Conservation (phyloP, 2,888 invertebrate species). For the Calliopum simillimum region DNA sequence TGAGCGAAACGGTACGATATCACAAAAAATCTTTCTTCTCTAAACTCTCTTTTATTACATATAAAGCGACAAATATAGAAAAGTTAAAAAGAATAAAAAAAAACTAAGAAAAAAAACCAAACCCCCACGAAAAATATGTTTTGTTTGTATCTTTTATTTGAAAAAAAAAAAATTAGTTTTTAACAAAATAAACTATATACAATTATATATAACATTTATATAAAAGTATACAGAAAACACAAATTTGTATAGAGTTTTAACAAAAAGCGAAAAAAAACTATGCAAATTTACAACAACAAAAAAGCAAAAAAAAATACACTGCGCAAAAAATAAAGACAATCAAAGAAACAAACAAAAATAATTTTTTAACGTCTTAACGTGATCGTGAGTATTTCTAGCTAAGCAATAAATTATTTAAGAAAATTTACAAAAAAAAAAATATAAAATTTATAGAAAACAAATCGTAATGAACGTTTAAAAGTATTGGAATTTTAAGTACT, state of each 20-base stretch:
- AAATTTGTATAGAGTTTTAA: not conserved
- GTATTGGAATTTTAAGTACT: constrained; percentile 1
- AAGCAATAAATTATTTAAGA: constrained; percentile 26
- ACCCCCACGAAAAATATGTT: constrained; percentile 41
- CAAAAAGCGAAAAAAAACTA: not conserved
- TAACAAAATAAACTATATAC: constrained; percentile 13
- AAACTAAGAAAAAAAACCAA: constrained; percentile 49
- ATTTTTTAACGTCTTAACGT: constrained; percentile 25
- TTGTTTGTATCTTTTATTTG: constrained; percentile 38
- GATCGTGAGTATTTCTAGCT: constrained; percentile 38
- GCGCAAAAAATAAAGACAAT: not conserved
- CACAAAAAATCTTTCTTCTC: constrained; percentile 68
- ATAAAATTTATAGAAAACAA: constrained; percentile 2
- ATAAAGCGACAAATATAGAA: constrained; percentile 60
- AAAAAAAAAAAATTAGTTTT: constrained; percentile 18
- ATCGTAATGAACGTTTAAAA: constrained; percentile 4
- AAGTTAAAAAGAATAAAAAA: too few relatives aligned
- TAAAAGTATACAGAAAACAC: constrained; percentile 2
- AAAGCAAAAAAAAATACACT: not conserved
- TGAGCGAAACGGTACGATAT: constrained; percentile 95
- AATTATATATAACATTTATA: constrained; percentile 15
- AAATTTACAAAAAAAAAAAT: constrained; percentile 14
- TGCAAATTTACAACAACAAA: constrained; percentile 7
- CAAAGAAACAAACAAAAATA: constrained; percentile 32
- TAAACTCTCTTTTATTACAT: constrained; percentile 69